Evolutionary conservation across 2,888 invertebrate genomes (phyloP), one percentile per base, ranked within the genome.

Genomic region (Trissoscelio sp.): DNA sequence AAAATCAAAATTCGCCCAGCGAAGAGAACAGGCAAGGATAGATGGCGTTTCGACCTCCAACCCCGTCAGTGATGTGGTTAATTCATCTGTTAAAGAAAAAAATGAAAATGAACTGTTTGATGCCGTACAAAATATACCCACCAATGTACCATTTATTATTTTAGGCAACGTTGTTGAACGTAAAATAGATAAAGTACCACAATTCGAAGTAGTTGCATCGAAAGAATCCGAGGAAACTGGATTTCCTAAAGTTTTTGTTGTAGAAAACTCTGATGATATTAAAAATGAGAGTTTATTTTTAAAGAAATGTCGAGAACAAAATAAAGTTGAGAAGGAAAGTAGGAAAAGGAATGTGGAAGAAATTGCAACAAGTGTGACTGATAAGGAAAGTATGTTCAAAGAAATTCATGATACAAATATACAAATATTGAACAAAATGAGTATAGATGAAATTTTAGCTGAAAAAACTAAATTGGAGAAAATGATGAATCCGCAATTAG

Each of bases 371-470:
- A 87, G 84, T 73, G 62, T 75, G 22, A 69, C 90, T 6, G 46
- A 90, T 2, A 79, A 87, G 60, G 90, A 90, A n/a, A 81, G 88
- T 3, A 92, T 92, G 85, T 91, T 88, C 66, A 18, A 83, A 83
- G 92, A 93, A 85, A 95, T 97, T 75, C 97, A 98, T 87, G 90
- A 92, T 82, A 95, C 96, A 91, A 98, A 97, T 91, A 51, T 95
- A 0, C 92, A 93, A 84, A 91, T 94, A 72, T 88, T 98, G 9
- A 92, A 92, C 42, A 91, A 93, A 87, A 95, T 98, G 96, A 93
- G 94, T 0, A 92, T 94, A 83, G 92, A 94, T 64, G 96, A 97
- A 86, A 97, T 98, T 85, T 86, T 96, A 12, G 93, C 93, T 64
- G 97, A 97, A 89, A 94, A 94, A 82, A 92, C 94, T 81, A 94